Base-by-base conservation (phyloP, 1,140 invertebrate species). In the Notospermus geniculatus region DNA sequence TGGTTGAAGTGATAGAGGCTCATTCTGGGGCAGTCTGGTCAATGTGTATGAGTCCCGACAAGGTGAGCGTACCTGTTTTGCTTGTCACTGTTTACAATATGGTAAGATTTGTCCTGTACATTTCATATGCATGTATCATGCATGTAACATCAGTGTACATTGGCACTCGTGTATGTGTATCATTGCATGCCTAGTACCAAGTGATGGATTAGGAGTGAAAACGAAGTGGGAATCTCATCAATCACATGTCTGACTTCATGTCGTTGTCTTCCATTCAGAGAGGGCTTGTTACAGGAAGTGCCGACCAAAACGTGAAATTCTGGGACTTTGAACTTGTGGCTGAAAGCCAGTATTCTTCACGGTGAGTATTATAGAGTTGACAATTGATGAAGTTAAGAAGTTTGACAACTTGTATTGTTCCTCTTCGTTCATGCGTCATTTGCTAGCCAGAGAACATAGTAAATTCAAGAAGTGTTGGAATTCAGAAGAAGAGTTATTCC, bases 221-320 rank as follows among this genome's bases (percentile, higher is more conserved):
- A 55, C 15, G 50, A 54, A 27, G 50, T n/a, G 50, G 2, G n/a
- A 2, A 57, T 55, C 22, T 25, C n/a, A n/a, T 57, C 2, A n/a
- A 83, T 86, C 57, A 89, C 90, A 1, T 87, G 92, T 80, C 78
- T 87, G 82, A 89, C 90, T 83, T 81, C 71, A 63, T n/a, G 23
- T 54, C n/a, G n/a, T 29, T 55, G 17, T 66, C 5, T 58, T 36
- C 27, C 59, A 64, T 61, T 32, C 59, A 84, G 77, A 75, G 88
- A 76, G 91, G 93, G 0, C 87, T 94, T 74, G 88, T 89, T 5
- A 89, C 90, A 54, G 93, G 93, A 13, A 88, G 93, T 53, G 89
- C 88, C 15, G 96, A 99, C 78, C 88, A 91, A 68, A 90, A 88
- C 0, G 89, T 97, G 0, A 96, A 95, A 78, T 89, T 98, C 76